Base-by-base conservation (phyloP, 2,113 vertebrate genomes). In the Galemys pyrenaicus region DNA sequence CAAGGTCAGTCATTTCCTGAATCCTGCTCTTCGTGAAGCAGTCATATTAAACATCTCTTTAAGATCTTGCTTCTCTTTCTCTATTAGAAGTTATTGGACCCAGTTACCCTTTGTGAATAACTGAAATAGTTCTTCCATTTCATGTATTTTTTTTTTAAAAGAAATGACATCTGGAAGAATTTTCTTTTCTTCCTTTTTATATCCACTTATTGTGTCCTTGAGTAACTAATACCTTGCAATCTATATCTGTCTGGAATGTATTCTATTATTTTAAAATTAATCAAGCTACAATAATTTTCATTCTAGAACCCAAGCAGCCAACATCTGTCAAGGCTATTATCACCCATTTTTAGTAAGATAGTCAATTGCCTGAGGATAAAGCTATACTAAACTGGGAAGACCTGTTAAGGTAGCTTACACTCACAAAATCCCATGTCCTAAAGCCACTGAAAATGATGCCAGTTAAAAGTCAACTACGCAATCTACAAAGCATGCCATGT, bases 261-360 rank as follows among this genome's bases (percentile, higher is more conserved):
- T 46, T 49, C 22, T 77, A 6, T 41, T 44, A 39, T 83, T 32
- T 75, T 73, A 81, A 95, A 64, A 81, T 49, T 77, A 73, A n/a
- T 77, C 24, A 86, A 85, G 74, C 46, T 28, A 77, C 1, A 32
- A 6, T 10, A 60, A 46, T 35, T 71, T 54, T 26, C 26, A n/a
- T 81, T 65, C 56, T 46, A 54, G 6, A 94, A 37, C 26, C 22
- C n/a, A 91, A 39, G 7, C 20, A 6, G 11, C 20, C 8, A 11
- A 46, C 75, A 54, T 49, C 44, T 83, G 75, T 6, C 64, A 93
- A 56, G 54, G 44, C 37, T 64, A 68, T 70, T 16, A 37, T 9
- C 41, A 46, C 17, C 32, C 39, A 30, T 28, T 91, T 94, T 78
- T 94, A 22, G 68, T 68, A 6, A 95, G 49, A 87, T 37, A 93